Evolutionary conservation across 2,797 vertebrate genomes (phyloP), one percentile per base, ranked within the genome.

Genomic region (Melanotaenia nigrans): DNA sequence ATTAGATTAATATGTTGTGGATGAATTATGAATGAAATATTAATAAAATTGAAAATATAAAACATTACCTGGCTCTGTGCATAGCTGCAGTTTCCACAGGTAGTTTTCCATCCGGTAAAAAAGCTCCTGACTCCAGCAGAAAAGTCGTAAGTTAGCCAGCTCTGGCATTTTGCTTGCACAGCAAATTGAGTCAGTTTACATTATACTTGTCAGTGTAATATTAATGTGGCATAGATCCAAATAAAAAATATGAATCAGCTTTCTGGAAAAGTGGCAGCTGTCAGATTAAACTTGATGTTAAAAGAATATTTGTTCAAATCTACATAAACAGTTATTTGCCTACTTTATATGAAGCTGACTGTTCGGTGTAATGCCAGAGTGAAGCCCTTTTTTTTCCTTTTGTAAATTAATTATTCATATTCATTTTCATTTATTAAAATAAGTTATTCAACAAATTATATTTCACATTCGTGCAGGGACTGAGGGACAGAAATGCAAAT

Each of bases 181-280:
- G 59, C 67, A 49, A 45, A 70, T 36, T 79, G 30, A 65, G 74
- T 79, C 72, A 61, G 47, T 74, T 28, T 61, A 64, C 14, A 76
- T 82, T 74, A 74, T 72, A 58, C 77, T 75, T 61, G 64, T 71
- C 61, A 68, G 32, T 63, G 68, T 68, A 53, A 71, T 45, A 61
- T 66, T 38, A 4, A 53, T 24, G 40, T 59, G 68, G 68, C 73
- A 62, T 45, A 20, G 24, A 66, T 78, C 64, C 83, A 78, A 74
- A 63, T 24, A 28, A 40, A 12, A 79, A 65, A 61, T 32, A 68
- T 66, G 42, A 81, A 59, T 66, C 56, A 62, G 32, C 28, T 65
- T n/a, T 56, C 28, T 54, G 59, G 28, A 76, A 42, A 77, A 72
- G 55, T 56, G 65, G 40, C 75, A 69, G 61, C 67, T 77, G 68